These are phyloP conservation scores for Nanger granti DNA, from an alignment of 2,113 vertebrate genomes.

Conservation along the genomic window DNA sequence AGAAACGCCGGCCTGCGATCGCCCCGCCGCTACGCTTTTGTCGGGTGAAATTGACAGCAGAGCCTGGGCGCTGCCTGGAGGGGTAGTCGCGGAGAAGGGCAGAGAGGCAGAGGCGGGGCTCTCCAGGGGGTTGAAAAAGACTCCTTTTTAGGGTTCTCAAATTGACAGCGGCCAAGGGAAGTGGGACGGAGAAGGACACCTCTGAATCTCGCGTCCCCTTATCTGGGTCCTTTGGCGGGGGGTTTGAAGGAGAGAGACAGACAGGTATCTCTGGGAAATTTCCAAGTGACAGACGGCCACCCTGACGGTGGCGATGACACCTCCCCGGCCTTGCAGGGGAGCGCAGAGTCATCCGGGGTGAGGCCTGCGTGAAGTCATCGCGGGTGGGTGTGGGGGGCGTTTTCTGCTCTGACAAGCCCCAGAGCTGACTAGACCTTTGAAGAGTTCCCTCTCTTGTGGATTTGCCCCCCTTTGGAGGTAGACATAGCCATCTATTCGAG, in stretches of 20 bases:
- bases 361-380: constrained; percentile 37
- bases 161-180: not conserved
- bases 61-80: constrained; percentile 56
- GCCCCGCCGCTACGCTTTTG: constrained; percentile 63
- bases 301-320: not conserved
- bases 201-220: not conserved
- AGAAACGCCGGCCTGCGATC: not conserved
- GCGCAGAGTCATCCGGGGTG: constrained; percentile 59
- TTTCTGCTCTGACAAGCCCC: not conserved
- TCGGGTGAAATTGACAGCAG: constrained; percentile 54
- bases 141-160: constrained; percentile 31
- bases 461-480: not conserved
- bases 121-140: not conserved
- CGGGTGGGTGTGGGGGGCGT: not conserved
- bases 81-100: constrained; percentile 11
- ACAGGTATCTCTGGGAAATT: not conserved
- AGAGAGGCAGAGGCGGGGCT: constrained; percentile 23
- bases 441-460: not conserved
- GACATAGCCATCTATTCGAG: not conserved
- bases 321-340: not conserved
- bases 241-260: not conserved
- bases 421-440: not conserved
- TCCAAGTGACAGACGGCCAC: not conserved
- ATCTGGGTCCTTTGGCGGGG: not conserved
- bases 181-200: not conserved